Evolutionary conservation across 2,113 vertebrate species (phyloP), one percentile per base, ranked within the genome.

Genomic region (Hyla sarda): DNA sequence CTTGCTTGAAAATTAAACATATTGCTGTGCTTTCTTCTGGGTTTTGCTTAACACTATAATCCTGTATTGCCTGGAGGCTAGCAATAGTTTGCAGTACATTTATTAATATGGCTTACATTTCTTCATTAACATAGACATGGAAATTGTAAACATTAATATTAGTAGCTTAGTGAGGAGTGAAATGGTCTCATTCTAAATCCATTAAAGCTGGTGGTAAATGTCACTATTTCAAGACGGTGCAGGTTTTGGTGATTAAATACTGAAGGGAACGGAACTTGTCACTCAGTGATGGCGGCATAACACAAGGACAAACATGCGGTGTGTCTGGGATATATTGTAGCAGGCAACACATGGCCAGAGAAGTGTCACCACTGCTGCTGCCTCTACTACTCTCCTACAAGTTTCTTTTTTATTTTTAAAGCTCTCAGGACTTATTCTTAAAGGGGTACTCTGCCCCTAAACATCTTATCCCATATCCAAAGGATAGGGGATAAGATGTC

Each of bases 61-160:
- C 72, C 83, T 17, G 62, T 84, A 47, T 75, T 84, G 72, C 69
- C 65, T 83, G 34, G 50, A 83, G 50, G 67, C 65, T 41, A 56
- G 54, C 72, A 34, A 65, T 62, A 19, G 37, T 56, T 84, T 74
- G 41, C 25, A 62, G 41, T 45, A 76, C 73, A 76, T 76, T 76
- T 47, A 84, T 84, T 76, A 76, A 50, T 84, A 37, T 84, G 54
- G 41, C 83, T 84, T 41, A 52, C 12, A 47, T 81, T 82, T 71
- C 45, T 82, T 69, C 47, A 69, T 82, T 82, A 82, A 14, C 47
- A 16, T 32, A 50, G 41, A 69, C 62, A 67, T 69, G 37, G 30
- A 69, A 48, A 82, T 69, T 12, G 62, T 69, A 82, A 67, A 82
- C 62, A 82, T 82, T 67, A 69, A 82, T 82, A 82, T 62, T 65